Percentiles rank a stretch among this genome's conserved stretches.
Evolutionary conservation across 2,888 invertebrate species (phyloP).

Genomic region (Sicus ferrugineus): DNA sequence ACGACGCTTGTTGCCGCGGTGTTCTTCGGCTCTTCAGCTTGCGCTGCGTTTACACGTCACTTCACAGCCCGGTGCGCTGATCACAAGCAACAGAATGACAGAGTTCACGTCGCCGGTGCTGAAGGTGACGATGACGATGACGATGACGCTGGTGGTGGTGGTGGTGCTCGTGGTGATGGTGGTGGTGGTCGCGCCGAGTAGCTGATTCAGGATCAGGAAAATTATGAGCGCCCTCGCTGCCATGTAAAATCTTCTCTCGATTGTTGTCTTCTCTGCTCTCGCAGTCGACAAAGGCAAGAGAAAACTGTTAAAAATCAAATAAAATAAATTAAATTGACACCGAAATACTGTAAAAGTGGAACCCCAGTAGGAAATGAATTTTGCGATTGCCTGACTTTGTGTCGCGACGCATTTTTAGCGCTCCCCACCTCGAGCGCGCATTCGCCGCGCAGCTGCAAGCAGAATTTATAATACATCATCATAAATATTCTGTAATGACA

Average conservation of each 20-base stretch:
- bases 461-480: slow-evolving; percentile 33
- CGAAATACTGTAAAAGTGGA: neutral
- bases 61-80: slow-evolving; percentile 22
- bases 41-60: slow-evolving; percentile 20
- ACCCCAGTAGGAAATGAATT: too few relatives aligned
- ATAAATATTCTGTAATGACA: slow-evolving; percentile 35
- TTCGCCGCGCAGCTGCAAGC: slow-evolving; percentile 21
- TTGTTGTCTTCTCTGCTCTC: too few relatives aligned
- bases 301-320: too few relatives aligned
- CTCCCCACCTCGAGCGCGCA: neutral
- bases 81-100: slow-evolving; percentile 19
- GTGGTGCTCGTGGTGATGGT: neutral
- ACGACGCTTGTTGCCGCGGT: slow-evolving; percentile 3
- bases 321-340: too few relatives aligned
- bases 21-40: slow-evolving; percentile 9
- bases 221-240: too few relatives aligned
- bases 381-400: too few relatives aligned
- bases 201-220: neutral
- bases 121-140: neutral
- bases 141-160: neutral
- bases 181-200: neutral
- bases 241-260: too few relatives aligned
- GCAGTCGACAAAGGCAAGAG: too few relatives aligned
- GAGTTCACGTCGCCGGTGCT: neutral
- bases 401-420: neutral